Evolutionary conservation across 2,113 vertebrate species (phyloP).

Genomic region (Melanostigma gelatinosum): DNA sequence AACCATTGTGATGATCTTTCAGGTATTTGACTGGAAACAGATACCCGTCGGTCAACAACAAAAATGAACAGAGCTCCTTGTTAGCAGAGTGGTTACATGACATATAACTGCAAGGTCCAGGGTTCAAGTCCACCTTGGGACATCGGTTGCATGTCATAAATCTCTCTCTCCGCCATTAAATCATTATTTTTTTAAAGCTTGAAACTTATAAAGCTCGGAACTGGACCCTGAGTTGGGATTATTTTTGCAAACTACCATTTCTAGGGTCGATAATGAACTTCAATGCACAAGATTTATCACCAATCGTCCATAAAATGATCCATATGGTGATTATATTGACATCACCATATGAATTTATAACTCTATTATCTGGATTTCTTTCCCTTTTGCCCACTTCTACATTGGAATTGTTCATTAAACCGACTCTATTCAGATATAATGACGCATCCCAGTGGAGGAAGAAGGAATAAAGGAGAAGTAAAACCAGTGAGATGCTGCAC

Average conservation of each 20-base stretch:
- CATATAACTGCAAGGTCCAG: too few relatives aligned
- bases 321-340: neutral
- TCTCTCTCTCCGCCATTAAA: too few relatives aligned
- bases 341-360: neutral
- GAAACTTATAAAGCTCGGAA: neutral
- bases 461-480: conserved; percentile 38
- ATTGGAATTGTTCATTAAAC: neutral
- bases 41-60: too few relatives aligned
- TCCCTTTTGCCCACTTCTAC: neutral
- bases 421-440: neutral
- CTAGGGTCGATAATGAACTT: neutral
- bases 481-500: neutral
- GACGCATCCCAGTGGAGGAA: neutral
- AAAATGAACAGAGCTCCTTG: too few relatives aligned
- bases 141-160: too few relatives aligned
- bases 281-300: neutral
- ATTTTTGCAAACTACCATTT: neutral
- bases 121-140: too few relatives aligned
- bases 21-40: too few relatives aligned
- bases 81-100: too few relatives aligned
- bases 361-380: neutral
- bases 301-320: neutral
- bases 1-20: too few relatives aligned
- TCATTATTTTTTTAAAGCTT: too few relatives aligned
- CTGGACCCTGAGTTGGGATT: neutral